Evolutionary conservation across 2,113 vertebrate genomes (phyloP).

Genomic region (Uropsilus gracilis): DNA sequence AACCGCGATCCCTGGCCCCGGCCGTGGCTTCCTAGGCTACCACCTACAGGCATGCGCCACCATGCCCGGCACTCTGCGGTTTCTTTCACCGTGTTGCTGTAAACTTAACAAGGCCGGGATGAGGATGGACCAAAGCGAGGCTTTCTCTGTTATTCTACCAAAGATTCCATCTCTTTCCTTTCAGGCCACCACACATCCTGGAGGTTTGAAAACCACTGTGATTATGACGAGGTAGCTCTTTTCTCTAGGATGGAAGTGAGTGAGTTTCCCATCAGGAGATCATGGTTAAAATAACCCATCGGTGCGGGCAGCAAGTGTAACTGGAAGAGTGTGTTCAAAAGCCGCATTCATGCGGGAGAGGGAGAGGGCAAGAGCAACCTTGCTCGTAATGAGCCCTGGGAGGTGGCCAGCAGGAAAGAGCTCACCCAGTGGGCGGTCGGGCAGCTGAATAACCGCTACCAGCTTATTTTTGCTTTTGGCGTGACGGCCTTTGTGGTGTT

Average conservation of each 20-base stretch:
- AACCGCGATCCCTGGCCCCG: no score
- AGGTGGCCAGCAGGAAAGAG: conserved; percentile 77
- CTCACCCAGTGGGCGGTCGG: conserved; percentile 79
- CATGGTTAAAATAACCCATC: conserved; percentile 80
- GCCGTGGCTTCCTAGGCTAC: no score
- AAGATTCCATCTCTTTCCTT: conserved; percentile 73
- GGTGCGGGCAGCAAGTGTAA: conserved; percentile 79
- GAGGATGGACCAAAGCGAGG: conserved; percentile 53
- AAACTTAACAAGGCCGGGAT: conserved; percentile 60
- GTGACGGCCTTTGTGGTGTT: conserved; percentile 59
- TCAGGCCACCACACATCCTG: conserved; percentile 79
- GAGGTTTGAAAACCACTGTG: conserved; percentile 79
- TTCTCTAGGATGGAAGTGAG: conserved; percentile 82
- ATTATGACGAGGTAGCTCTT: conserved; percentile 82
- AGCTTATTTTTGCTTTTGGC: conserved; percentile 76
- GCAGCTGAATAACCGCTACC: conserved; percentile 71
- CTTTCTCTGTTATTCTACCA: conserved; percentile 79
- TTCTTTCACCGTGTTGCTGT: conserved; percentile 25
- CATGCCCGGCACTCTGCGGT: no score
- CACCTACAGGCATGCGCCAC: no score
- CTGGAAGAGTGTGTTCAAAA: conserved; percentile 84
- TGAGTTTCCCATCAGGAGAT: conserved; percentile 85
- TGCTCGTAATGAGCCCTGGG: conserved; percentile 81
- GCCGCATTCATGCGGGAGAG: conserved; percentile 84
- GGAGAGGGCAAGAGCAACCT: conserved; percentile 81